Evolutionary conservation across 2,888 invertebrate genomes (phyloP).

Genomic region (Mythimna vitellina): DNA sequence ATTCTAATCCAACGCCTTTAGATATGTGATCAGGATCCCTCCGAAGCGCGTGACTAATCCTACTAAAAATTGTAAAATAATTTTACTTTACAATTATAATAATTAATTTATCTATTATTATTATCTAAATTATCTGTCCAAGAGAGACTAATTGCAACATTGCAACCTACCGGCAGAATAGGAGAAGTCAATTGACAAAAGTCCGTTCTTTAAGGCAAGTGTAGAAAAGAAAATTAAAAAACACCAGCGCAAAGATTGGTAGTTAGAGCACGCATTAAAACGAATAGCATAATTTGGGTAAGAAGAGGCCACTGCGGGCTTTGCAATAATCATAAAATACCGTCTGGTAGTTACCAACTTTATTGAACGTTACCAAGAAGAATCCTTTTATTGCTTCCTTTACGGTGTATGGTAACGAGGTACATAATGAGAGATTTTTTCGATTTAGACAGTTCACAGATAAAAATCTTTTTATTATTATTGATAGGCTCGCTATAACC

Average conservation of each 20-base stretch:
- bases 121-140: too few relatives aligned
- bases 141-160: too few relatives aligned
- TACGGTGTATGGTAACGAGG: slow-evolving; percentile 43
- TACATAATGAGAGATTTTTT: slow-evolving; percentile 19
- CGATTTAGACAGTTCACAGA: neutral
- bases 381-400: slow-evolving; percentile 66
- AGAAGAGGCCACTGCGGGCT: slow-evolving; percentile 61
- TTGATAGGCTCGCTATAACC: too few relatives aligned
- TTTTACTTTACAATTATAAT: too few relatives aligned
- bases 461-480: neutral
- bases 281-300: slow-evolving; percentile 72
- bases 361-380: slow-evolving; percentile 62
- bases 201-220: neutral
- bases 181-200: neutral
- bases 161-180: neutral
- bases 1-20: too few relatives aligned
- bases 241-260: slow-evolving; percentile 61
- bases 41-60: too few relatives aligned
- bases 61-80: too few relatives aligned
- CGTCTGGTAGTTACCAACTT: slow-evolving; percentile 61
- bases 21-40: too few relatives aligned
- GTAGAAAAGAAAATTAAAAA: slow-evolving; percentile 58
- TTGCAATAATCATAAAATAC: slow-evolving; percentile 73
- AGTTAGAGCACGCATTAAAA: slow-evolving; percentile 68
- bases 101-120: too few relatives aligned